Conservation (phyloP, 2,797 vertebrate species). For the Megaceryle alcyon region DNA sequence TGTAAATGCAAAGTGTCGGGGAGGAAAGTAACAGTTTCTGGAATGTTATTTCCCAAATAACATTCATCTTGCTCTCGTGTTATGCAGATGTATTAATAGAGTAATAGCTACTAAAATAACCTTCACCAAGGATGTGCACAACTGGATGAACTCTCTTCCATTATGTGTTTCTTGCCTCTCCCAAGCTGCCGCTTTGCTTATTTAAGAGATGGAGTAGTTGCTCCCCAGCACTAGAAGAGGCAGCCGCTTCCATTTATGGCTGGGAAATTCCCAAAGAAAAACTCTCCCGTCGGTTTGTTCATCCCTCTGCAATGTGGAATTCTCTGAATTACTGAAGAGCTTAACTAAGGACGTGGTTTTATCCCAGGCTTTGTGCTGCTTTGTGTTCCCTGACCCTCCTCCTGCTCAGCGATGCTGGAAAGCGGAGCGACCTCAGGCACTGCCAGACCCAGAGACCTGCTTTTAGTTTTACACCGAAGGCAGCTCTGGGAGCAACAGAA, state of each 20-base stretch:
- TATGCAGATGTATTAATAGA: neutral
- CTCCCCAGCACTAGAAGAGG: neutral
- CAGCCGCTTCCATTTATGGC: constrained; percentile 39
- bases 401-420: neutral
- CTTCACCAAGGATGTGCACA: fast-evolving
- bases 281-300: neutral
- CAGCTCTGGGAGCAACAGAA: neutral
- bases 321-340: neutral
- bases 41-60: neutral
- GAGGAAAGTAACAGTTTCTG: neutral
- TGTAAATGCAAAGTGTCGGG: neutral
- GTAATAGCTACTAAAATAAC: neutral
- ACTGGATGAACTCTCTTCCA: neutral
- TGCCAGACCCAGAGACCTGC: fast-evolving
- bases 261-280: constrained; percentile 36
- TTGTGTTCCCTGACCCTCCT: neutral
- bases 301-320: neutral
- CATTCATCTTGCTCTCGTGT: neutral
- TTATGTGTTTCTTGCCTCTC: neutral
- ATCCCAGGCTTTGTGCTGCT: neutral
- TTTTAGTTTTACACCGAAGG: fast-evolving
- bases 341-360: neutral
- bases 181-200: neutral
- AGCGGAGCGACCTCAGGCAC: neutral
- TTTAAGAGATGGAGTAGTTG: neutral